Evolutionary conservation across 1,140 invertebrate species (phyloP).

Genomic region (Brachionus calyciflorus): DNA sequence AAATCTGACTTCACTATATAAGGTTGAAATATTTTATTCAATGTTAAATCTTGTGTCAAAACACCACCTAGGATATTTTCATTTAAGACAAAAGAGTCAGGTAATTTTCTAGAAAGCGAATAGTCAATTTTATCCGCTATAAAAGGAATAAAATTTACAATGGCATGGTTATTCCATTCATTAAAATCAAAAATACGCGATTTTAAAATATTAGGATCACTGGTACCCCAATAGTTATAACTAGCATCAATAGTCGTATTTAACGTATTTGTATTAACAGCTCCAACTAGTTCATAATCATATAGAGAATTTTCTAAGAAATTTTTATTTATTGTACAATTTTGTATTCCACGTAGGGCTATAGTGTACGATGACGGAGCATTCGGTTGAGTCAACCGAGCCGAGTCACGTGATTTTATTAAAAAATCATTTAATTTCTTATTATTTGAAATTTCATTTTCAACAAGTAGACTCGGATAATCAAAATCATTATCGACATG

Average conservation of each 20-base stretch:
- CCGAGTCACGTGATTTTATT: conserved; percentile 52
- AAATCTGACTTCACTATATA: conserved; percentile 85
- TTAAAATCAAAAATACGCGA: conserved; percentile 95
- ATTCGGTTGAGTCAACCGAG: conserved; percentile 48
- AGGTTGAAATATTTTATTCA: conserved; percentile 69
- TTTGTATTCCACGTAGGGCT: conserved; percentile 88
- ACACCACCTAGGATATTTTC: conserved; percentile 73
- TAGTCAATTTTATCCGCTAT: conserved; percentile 66
- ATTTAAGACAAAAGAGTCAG: conserved; percentile 63
- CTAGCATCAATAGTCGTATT: conserved; percentile 80
- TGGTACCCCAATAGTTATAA: conserved; percentile 91
- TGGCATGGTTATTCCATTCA: conserved; percentile 96
- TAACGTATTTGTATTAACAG: conserved; percentile 68
- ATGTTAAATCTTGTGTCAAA: conserved; percentile 70
- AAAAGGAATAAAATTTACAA: conserved; percentile 77
- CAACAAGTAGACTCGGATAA: conserved; percentile 73
- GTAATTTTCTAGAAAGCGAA: conserved; percentile 56
- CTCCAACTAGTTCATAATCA: conserved; percentile 87
- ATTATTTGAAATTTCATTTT: conserved; percentile 74
- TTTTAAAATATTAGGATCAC: conserved; percentile 70
- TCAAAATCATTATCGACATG: conserved; percentile 86
- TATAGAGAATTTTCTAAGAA: conserved; percentile 78
- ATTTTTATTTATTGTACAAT: conserved; percentile 84
- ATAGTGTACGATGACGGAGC: conserved; percentile 75
- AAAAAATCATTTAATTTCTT: conserved; percentile 64